Conservation (phyloP, 2,113 vertebrate species). For the Cariama cristata region DNA sequence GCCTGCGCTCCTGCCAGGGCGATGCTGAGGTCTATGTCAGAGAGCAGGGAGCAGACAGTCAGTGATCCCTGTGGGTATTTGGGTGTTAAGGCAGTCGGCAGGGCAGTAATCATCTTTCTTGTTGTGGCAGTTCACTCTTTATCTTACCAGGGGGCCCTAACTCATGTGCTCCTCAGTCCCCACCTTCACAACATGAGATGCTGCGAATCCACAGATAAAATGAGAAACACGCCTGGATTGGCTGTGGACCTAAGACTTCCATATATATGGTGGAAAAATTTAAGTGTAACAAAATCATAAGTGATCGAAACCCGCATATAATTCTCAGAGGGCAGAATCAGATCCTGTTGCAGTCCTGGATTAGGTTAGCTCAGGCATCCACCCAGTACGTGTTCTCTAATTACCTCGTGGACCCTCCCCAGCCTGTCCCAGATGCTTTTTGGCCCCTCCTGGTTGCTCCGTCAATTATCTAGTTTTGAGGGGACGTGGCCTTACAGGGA, state of each 20-base stretch:
- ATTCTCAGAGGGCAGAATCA: neutral
- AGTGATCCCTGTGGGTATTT: neutral
- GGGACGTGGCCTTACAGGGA: accelerated
- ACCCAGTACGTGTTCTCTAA: neutral
- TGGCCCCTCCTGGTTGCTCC: neutral
- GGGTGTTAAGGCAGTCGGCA: neutral
- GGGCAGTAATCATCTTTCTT: neutral
- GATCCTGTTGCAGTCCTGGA: neutral
- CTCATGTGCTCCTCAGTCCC: accelerated
- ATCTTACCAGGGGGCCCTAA: neutral
- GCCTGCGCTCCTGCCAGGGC: neutral
- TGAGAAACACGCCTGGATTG: neutral
- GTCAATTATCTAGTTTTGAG: neutral
- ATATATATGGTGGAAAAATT: neutral
- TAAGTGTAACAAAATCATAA: neutral
- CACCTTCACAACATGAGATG: neutral
- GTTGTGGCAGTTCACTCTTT: neutral
- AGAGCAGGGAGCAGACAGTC: neutral
- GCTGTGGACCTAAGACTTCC: neutral
- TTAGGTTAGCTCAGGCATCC: neutral
- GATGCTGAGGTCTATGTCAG: neutral
- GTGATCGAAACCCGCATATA: neutral
- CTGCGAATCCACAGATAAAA: neutral
- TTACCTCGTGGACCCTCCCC: neutral
- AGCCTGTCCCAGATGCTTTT: neutral